These are phyloP conservation scores for Papilio dardanus DNA, from an alignment of 1,140 invertebrate species.

Conservation along the genomic window DNA sequence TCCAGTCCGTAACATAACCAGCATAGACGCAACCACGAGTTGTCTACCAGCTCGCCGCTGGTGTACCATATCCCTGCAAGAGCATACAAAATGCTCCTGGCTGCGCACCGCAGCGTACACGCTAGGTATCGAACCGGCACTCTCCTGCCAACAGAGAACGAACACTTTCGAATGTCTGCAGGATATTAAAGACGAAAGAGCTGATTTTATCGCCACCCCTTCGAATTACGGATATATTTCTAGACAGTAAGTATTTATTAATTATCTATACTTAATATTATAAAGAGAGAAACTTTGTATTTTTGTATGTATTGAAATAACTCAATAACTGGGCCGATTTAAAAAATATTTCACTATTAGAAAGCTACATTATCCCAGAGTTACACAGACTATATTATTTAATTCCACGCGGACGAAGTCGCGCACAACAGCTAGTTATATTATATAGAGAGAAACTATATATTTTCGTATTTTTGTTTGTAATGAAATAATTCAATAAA, in stretches of 20 bases:
- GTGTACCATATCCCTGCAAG: slow-evolving; percentile 83
- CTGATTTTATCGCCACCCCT: slow-evolving; percentile 87
- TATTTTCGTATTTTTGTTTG: no score
- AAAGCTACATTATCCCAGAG: no score
- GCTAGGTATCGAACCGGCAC: slow-evolving; percentile 84
- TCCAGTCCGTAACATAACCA: slow-evolving; percentile 59
- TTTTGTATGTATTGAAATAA: no score
- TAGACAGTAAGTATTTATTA: slow-evolving; percentile 84
- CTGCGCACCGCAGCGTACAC: slow-evolving; percentile 79
- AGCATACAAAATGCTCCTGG: slow-evolving; percentile 85
- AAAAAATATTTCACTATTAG: no score
- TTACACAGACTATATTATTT: no score
- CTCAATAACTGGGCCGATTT: no score
- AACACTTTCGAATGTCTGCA: slow-evolving; percentile 84
- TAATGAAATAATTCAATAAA: no score
- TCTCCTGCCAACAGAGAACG: slow-evolving; percentile 78
- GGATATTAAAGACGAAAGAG: slow-evolving; percentile 82
- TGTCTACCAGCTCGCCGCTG: slow-evolving; percentile 82
- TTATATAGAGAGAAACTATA: no score
- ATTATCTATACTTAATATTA: no score
- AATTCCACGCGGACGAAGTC: no score
- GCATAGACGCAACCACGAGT: slow-evolving; percentile 53
- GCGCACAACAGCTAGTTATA: no score
- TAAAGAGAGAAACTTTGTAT: no score
- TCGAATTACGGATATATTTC: slow-evolving; percentile 88